phyloP scores from a whole-genome alignment of 2,797 vertebrate genomes.

The Garrulus glandarius region DNA sequence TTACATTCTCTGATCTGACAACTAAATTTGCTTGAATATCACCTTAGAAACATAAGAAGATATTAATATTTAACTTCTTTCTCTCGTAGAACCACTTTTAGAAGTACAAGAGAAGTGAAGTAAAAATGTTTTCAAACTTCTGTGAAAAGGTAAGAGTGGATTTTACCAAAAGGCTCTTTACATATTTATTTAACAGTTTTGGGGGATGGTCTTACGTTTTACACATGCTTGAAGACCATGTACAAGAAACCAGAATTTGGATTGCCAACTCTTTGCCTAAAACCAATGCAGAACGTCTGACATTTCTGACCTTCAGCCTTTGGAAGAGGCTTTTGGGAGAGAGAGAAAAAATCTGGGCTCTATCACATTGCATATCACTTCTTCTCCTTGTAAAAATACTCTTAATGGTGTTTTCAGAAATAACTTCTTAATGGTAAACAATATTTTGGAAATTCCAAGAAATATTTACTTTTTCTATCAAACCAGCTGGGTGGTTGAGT shows the following conservation, averaged over 20 bases:
- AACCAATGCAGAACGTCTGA: background rate
- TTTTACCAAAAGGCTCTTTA: background rate
- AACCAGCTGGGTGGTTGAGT: background rate
- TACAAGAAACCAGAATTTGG: background rate
- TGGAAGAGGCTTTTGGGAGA: background rate
- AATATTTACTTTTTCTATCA: background rate
- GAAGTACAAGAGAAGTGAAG: background rate
- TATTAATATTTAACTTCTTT: background rate
- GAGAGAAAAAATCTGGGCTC: background rate
- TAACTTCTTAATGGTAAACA: background rate
- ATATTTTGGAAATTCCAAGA: background rate
- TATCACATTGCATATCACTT: background rate
- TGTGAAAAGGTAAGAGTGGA: background rate
- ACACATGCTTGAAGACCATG: background rate
- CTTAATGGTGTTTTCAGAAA: background rate
- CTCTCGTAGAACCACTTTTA: background rate
- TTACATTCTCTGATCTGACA: background rate
- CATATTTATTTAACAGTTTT: background rate
- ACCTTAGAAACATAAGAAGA: background rate
- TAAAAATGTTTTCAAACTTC: background rate
- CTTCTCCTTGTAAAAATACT: background rate
- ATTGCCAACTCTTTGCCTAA: background rate
- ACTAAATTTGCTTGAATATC: background rate
- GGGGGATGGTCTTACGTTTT: background rate
- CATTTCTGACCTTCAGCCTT: background rate